Percentiles rank a stretch among this genome's conserved stretches.
phyloP scores from a whole-genome alignment of 2,113 vertebrate genomes.

The Anoplopoma fimbria region DNA sequence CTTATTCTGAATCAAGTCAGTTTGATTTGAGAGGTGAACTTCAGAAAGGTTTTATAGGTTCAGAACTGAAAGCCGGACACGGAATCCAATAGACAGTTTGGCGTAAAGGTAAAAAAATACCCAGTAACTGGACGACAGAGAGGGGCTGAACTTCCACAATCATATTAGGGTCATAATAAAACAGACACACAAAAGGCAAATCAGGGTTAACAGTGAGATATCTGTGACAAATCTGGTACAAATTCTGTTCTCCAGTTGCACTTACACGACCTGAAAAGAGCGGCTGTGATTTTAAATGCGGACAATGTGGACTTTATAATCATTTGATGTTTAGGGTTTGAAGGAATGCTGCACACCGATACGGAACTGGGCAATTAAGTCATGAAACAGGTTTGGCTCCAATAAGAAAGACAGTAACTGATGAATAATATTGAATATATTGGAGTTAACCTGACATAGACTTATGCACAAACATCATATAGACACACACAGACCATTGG shows the following conservation, averaged over 20 bases:
- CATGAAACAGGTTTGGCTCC: too few relatives aligned
- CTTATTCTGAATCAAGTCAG: conserved; percentile 1
- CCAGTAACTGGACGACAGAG: conserved; percentile 39
- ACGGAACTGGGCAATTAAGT: neutral
- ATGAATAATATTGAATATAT: neutral
- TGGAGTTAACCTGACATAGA: neutral
- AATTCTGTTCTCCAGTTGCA: too few relatives aligned
- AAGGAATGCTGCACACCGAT: neutral
- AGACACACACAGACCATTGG: neutral
- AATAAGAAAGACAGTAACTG: too few relatives aligned
- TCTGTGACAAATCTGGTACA: neutral
- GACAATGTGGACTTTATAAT: neutral
- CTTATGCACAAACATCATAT: neutral
- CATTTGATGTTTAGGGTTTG: neutral
- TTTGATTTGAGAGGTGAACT: neutral
- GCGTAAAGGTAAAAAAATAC: neutral
- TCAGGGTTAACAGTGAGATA: neutral
- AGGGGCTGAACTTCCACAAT: conserved; percentile 54
- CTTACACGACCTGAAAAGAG: too few relatives aligned
- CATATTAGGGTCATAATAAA: conserved; percentile 8
- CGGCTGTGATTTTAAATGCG: neutral
- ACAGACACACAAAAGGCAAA: conserved; percentile 30
- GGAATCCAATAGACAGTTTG: neutral
- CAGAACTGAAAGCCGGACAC: neutral
- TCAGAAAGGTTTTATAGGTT: neutral